Evolutionary conservation across 2,797 vertebrate genomes (phyloP).

Genomic region (Microchirus variegatus): DNA sequence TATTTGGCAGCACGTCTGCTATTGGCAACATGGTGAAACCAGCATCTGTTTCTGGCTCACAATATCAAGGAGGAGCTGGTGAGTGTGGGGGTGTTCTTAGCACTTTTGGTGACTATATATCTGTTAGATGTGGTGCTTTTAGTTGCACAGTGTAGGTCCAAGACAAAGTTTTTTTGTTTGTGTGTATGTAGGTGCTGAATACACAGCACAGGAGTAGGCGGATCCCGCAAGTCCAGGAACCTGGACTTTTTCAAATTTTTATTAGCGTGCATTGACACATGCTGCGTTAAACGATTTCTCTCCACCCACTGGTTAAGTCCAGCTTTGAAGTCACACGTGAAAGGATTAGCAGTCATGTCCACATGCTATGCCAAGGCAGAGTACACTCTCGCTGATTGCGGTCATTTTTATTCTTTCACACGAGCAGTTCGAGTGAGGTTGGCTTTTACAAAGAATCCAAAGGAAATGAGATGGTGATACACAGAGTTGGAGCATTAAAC

Average conservation of each 20-base stretch:
- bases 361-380: conserved; percentile 10
- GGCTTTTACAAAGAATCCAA: conserved; percentile 32
- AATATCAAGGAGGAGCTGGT: conserved; percentile 43
- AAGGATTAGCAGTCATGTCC: conserved; percentile 33
- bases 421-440: conserved; percentile 33
- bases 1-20: conserved; percentile 60
- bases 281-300: conserved; percentile 44
- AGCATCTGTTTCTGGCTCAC: conserved; percentile 70
- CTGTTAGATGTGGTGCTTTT: conserved; percentile 32
- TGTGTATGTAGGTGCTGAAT: conserved; percentile 15
- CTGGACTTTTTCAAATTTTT: conserved; percentile 69
- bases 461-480: conserved; percentile 23
- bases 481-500: conserved; percentile 9
- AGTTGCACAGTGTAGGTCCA: conserved; percentile 8
- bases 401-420: conserved; percentile 35
- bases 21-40: conserved; percentile 60
- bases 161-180: conserved; percentile 3
- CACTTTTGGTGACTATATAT: conserved; percentile 35
- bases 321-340: conserved; percentile 55
- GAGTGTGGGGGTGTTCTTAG: conserved; percentile 40
- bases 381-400: conserved; percentile 43
- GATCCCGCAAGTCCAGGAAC: conserved; percentile 45
- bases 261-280: conserved; percentile 52
- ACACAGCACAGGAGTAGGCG: conserved; percentile 25
- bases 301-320: conserved; percentile 58